Evolutionary conservation across 2,888 invertebrate genomes (phyloP), one percentile per base, ranked within the genome.

Genomic region (Microplitis deprimator): DNA sequence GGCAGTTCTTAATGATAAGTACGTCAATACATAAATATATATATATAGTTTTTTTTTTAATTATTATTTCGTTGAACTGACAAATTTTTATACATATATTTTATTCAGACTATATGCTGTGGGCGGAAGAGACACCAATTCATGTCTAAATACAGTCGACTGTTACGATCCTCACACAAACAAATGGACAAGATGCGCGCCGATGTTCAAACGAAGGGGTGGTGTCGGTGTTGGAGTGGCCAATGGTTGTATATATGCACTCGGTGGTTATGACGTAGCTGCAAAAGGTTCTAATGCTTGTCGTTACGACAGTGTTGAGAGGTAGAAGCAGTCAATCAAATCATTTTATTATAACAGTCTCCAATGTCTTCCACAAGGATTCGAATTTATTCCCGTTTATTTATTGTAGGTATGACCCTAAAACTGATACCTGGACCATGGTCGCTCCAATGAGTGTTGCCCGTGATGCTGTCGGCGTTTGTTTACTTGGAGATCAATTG

Each of bases 221-320:
- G 96, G 97, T 13, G 96, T 97, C 75, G 97, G 97, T 67, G 97
- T 96, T 20, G 95, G 96, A 76, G 96, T 96, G 0, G 94, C 96
- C 41, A 95, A 96, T 87, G 97, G 97, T 0, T 96, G 93, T 89
- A 91, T 98, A 72, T 98, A 97, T 90, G 98, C 97, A 1, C 91
- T 98, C 80, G 98, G 98, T 40, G 98, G 98, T 0, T 97, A 98
- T 90, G 98, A 98, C 90, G 96, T 97, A 8, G 97, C 98, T 0
- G 96, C 96, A 38, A 96, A 95, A 85, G 95, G 95, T 90, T 95
- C 95, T 0, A 93, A 94, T 76, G 95, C 96, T 4, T 93, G 93
- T 76, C 92, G 97, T 84, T 95, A 97, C 82, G 95, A 96, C 84
- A 97, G 97, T 86, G 96, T 97, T 13, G 97, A 98, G 91, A 93